Base-by-base conservation (phyloP, 2,888 invertebrate species). In the Cheilosia grossa region DNA sequence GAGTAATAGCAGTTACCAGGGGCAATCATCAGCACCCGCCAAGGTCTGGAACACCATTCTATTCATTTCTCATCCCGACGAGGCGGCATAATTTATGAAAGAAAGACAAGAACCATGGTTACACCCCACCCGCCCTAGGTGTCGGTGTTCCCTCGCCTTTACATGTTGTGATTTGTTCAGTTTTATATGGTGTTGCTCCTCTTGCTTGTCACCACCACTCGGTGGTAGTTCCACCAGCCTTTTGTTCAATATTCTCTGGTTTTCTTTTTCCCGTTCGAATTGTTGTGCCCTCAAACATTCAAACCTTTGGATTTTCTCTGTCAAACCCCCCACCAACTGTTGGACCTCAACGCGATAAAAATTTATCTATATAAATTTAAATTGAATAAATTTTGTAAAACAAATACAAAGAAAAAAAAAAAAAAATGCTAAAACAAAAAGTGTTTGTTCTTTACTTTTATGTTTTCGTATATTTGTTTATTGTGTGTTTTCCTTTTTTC, bases 401-500 rank as follows among this genome's bases (percentile, higher is more conserved):
- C 27, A 27, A 27, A 27, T 27, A 27, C 7, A 27, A 27, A 27
- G 27, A 7, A 73, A 37, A 67, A 63, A 69, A 40, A 67, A 66
- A n/a, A n/a, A n/a, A n/a, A n/a, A 81, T 79, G 53, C 79, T 75
- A 87, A 87, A 77, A 67, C 49, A 74, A 78, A 72, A 87, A 87
- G 87, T 78, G 87, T 86, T 86, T 86, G 49, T 56, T 73, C 78
- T 80, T 67, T 81, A 74, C 59, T 80, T 87, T 83, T 82, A 74
- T 82, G 74, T 79, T 87, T 77, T 83, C 61, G 83, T 79, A 74
- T 75, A 70, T 82, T 82, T 87, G 82, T 85, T 87, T 87, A 83
- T 87, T 82, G 75, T 87, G 86, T 82, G 85, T 86, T 86, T 81
- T 82, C 82, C 51, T 87, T 86, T 87, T 83, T 78, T 83, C 54